Evolutionary conservation across 1,140 invertebrate genomes (phyloP).

Genomic region (Leptoteleia sp.): DNA sequence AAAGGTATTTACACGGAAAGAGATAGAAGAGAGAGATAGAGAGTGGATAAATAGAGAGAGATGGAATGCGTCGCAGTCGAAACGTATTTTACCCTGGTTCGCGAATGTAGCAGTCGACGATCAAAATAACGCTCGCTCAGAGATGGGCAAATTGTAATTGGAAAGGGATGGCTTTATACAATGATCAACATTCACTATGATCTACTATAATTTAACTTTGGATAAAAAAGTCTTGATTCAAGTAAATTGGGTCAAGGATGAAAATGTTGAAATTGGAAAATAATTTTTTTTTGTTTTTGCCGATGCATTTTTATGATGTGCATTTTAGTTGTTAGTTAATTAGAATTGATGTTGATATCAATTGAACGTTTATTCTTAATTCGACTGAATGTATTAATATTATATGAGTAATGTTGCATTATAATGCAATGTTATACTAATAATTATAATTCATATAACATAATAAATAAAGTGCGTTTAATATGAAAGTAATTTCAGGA

Average conservation of each 20-base stretch:
- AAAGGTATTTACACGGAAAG: slow-evolving; percentile 58
- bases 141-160: slow-evolving; percentile 49
- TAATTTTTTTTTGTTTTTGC: background rate
- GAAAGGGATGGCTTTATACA: slow-evolving; percentile 47
- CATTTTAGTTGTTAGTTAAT: no score
- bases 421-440: no score
- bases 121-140: slow-evolving; percentile 43
- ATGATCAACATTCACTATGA: slow-evolving; percentile 39
- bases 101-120: slow-evolving; percentile 39
- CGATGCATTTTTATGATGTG: no score
- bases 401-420: no score
- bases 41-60: slow-evolving; percentile 46
- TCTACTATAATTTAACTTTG: slow-evolving; percentile 10
- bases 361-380: no score
- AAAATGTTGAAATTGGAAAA: no score
- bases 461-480: no score
- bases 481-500: no score
- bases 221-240: slow-evolving; percentile 38
- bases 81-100: slow-evolving; percentile 56
- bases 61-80: slow-evolving; percentile 56
- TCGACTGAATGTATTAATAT: no score
- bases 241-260: background rate
- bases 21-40: slow-evolving; percentile 29
- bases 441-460: no score
- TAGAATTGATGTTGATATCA: no score